Base-by-base conservation (phyloP, 2,797 vertebrate species). In the Lepus townsendii region DNA sequence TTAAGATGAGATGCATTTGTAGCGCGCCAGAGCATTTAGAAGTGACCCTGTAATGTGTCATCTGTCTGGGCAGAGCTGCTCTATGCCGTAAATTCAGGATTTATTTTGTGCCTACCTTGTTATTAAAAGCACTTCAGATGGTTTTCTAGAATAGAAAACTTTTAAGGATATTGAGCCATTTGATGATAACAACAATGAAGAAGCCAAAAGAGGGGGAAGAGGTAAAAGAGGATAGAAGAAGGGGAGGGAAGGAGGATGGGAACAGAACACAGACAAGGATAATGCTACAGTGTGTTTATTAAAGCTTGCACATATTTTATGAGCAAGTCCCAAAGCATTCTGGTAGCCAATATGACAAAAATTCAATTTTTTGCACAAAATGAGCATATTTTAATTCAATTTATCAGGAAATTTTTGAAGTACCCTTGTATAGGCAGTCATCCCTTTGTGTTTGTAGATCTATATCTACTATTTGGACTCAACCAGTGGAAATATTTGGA, bases 211-310 rank as follows among this genome's bases (percentile, higher is more conserved):
- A 10, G 1, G 38, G 24, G 26, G 54, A 13, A 5, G 69, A 32
- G n/a, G 27, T 57, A 35, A 7, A 57, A 0, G 22, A 27, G 19
- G 4, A 47, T 47, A 47, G 11, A 86, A 8, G 26, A 63, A 60
- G 3, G 13, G 7, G 60, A 65, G 57, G 7, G 69, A 7, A 47
- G 66, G 54, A 27, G 19, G 3, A 32, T 26, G 35, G n/a, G 24
- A 30, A n/a, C 1, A 73, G 52, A 75, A 16, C 30, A 10, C 14
- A 76, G 62, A 71, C 17, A 22, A 27, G 5, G 35, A 20, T 1
- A 3, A 13, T 2, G 35, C 4, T 30, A 13, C 27, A 38, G 2
- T 0, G 2, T 20, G 5, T 32, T 22, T 26, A 2, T 1, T 10
- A 3, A 68, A 26, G 19, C 42, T 24, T 26, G 8, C 20, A 0